Conservation (phyloP, 2,797 vertebrate genomes). For the Euthynnus affinis region DNA sequence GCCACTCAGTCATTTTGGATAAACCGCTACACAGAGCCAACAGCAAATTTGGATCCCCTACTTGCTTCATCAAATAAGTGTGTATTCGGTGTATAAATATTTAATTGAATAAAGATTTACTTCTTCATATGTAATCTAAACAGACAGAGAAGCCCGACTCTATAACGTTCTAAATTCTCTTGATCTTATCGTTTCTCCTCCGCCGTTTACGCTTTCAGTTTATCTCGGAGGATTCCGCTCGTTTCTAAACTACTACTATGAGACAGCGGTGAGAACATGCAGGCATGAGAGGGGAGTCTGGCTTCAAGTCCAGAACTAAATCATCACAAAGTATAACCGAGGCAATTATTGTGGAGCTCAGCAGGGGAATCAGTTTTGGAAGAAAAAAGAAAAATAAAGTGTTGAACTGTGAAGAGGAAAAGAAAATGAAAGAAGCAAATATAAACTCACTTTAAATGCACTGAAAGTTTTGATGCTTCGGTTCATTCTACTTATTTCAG, state of each 20-base stretch:
- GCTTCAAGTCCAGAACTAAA: neutral
- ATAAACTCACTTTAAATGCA: too few relatives aligned
- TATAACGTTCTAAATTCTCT: neutral
- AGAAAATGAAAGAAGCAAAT: neutral
- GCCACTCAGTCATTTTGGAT: neutral
- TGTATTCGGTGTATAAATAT: neutral
- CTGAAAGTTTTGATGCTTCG: too few relatives aligned
- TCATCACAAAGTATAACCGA: neutral
- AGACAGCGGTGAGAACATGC: neutral
- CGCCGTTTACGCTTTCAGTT: slow-evolving; percentile 1
- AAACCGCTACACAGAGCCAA: too few relatives aligned
- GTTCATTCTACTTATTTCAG: too few relatives aligned
- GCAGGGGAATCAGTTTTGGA: neutral
- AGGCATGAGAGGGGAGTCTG: neutral
- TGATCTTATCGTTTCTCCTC: slow-evolving; percentile 1
- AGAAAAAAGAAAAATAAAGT: too few relatives aligned
- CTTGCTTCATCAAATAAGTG: too few relatives aligned
- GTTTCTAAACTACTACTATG: neutral
- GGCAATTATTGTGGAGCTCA: neutral
- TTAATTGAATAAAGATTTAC: neutral
- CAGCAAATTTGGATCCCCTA: neutral
- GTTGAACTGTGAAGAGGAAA: neutral
- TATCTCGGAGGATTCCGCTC: neutral
- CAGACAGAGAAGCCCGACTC: neutral
- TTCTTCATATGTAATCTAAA: slow-evolving; percentile 4